Percentiles rank a stretch among this genome's conserved stretches.
Evolutionary conservation across 1,140 invertebrate genomes (phyloP).

Genomic region (Listronotus bonariensis): DNA sequence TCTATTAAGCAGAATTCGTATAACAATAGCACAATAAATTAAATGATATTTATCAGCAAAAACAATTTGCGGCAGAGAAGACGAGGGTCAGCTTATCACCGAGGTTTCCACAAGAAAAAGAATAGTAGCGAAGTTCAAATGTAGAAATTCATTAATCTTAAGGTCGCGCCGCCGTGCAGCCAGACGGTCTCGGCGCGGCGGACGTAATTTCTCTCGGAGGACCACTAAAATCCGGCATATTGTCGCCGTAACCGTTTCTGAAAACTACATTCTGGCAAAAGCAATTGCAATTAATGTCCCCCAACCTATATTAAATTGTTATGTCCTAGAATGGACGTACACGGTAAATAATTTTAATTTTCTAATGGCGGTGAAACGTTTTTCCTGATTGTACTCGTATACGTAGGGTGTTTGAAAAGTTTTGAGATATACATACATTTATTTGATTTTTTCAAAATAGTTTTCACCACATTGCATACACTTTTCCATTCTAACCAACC

Average conservation of each 20-base stretch:
- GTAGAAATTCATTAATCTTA: slow-evolving; percentile 37
- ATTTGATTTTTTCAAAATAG: too few species aligned
- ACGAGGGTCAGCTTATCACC: slow-evolving; percentile 33
- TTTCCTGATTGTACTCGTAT: too few species aligned
- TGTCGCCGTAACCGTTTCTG: slow-evolving; percentile 27
- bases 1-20: slow-evolving; percentile 11
- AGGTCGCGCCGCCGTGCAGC: slow-evolving; percentile 12
- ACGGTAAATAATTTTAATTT: too few species aligned
- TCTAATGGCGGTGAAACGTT: too few species aligned
- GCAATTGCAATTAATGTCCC: slow-evolving; percentile 23
- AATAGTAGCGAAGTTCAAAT: slow-evolving; percentile 33
- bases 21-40: slow-evolving; percentile 29
- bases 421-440: too few species aligned
- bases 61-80: slow-evolving; percentile 27
- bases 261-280: slow-evolving; percentile 18
- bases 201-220: slow-evolving; percentile 27
- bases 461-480: too few species aligned
- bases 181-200: slow-evolving; percentile 22
- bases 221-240: slow-evolving; percentile 29
- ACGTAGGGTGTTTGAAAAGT: too few species aligned
- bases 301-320: too few species aligned
- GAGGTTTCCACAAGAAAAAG: slow-evolving; percentile 17
- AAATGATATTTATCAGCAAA: slow-evolving; percentile 30
- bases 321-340: too few species aligned
- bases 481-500: too few species aligned